Evolutionary conservation across 1,140 invertebrate species (phyloP).

Genomic region (Drosophila triauraria): DNA sequence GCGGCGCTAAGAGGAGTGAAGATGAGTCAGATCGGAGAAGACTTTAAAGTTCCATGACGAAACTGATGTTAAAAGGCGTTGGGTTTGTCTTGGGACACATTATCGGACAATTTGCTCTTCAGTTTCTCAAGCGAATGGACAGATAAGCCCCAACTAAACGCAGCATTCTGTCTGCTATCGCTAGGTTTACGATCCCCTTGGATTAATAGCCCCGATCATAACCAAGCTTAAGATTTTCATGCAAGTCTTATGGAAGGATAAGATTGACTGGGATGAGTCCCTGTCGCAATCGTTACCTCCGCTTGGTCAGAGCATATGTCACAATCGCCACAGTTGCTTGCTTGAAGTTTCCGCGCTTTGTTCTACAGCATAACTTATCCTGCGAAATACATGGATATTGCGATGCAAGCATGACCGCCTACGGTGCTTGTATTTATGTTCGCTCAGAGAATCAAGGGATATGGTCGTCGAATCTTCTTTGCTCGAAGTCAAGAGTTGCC

Average conservation of each 20-base stretch:
- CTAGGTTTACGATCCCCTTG: constrained; percentile 4
- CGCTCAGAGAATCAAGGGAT: neutral
- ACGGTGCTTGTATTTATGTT: constrained; percentile 1
- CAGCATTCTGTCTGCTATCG: neutral
- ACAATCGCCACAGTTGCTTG: neutral
- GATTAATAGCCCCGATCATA: constrained; percentile 5
- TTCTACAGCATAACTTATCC: neutral
- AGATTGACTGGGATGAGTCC: neutral
- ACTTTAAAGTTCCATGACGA: neutral
- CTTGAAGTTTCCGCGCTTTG: constrained; percentile 7
- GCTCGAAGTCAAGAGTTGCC: constrained; percentile 4
- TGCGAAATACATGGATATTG: constrained; percentile 12
- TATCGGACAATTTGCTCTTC: constrained; percentile 3
- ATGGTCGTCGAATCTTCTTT: neutral
- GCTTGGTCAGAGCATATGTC: neutral
- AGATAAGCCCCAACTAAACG: neutral
- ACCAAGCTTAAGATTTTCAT: constrained; percentile 4
- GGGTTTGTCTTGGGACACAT: neutral
- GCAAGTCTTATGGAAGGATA: constrained; percentile 2
- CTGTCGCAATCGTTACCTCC: neutral
- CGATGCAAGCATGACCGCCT: neutral
- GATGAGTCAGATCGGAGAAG: neutral
- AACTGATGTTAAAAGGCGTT: constrained; percentile 2
- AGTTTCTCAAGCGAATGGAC: neutral
- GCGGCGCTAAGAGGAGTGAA: neutral